phyloP scores from a whole-genome alignment of 2,888 invertebrate species.

The Leptopilina syphax region DNA sequence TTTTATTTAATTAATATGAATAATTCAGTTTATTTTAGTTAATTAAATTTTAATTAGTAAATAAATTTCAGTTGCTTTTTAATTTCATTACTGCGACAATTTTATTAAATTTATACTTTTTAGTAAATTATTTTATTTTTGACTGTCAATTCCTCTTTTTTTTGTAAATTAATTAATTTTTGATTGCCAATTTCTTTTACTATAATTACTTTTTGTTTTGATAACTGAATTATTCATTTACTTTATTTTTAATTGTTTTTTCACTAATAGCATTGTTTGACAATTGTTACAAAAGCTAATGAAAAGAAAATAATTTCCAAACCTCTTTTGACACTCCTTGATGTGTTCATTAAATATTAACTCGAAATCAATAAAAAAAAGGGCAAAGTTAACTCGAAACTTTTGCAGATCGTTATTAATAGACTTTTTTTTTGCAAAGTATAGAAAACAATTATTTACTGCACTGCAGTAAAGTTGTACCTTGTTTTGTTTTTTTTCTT shows the following conservation, averaged over 20 bases:
- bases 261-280: not conserved
- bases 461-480: not conserved
- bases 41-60: too few relatives aligned
- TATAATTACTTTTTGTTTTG: too few relatives aligned
- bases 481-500: slow-evolving; percentile 12
- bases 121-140: too few relatives aligned
- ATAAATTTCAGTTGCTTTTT: too few relatives aligned
- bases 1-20: too few relatives aligned
- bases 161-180: too few relatives aligned
- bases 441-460: not conserved
- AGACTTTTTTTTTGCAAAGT: not conserved
- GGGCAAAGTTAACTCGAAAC: slow-evolving; percentile 17
- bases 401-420: slow-evolving; percentile 4
- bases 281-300: too few relatives aligned
- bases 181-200: too few relatives aligned
- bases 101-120: too few relatives aligned
- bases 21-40: too few relatives aligned
- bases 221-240: not conserved
- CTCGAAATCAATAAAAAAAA: slow-evolving; percentile 24
- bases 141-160: too few relatives aligned
- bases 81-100: too few relatives aligned
- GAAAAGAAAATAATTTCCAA: not conserved
- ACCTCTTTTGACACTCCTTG: slow-evolving; percentile 19
- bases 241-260: not conserved
- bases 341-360: slow-evolving; percentile 14